These are phyloP conservation scores for Yponomeuta malinellus DNA, from an alignment of 2,888 invertebrate genomes.

Conservation along the genomic window DNA sequence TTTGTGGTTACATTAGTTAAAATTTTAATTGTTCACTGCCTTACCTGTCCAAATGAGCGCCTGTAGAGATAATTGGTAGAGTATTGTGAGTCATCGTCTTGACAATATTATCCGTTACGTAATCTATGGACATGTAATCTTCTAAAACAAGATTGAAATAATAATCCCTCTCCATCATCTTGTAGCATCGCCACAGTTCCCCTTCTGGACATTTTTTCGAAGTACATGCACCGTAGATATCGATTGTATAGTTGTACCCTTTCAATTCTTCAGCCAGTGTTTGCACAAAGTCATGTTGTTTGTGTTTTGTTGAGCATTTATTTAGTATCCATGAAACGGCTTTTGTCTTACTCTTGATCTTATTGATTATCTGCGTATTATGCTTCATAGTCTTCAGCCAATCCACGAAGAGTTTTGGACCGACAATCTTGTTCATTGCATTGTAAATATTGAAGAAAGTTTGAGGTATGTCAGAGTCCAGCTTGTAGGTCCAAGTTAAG, in stretches of 20 bases:
- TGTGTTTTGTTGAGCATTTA: conserved; percentile 42
- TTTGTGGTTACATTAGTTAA: no score
- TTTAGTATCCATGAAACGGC: conserved; percentile 52
- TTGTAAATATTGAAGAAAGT: conserved; percentile 45
- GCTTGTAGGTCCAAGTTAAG: conserved; percentile 63
- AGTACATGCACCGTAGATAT: conserved; percentile 49
- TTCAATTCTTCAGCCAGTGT: conserved; percentile 42
- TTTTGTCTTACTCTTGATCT: not conserved
- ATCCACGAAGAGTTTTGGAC: conserved; percentile 38
- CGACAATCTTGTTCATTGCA: conserved; percentile 35
- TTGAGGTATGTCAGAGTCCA: conserved; percentile 53
- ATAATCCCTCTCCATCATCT: conserved; percentile 50
- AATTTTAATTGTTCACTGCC: not conserved
- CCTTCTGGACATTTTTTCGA: conserved; percentile 41
- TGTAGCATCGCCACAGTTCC: conserved; percentile 34
- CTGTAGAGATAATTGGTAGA: conserved; percentile 53
- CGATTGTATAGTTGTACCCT: conserved; percentile 48
- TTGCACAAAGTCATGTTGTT: conserved; percentile 39
- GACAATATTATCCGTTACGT: conserved; percentile 46
- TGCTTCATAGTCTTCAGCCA: conserved; percentile 37
- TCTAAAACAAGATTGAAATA: conserved; percentile 53
- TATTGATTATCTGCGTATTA: conserved; percentile 10
- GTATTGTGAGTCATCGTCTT: conserved; percentile 40
- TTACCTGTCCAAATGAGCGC: conserved; percentile 48
- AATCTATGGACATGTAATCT: conserved; percentile 47